Conservation (phyloP, 2,888 invertebrate genomes). For the Polyommatus iphigenia region DNA sequence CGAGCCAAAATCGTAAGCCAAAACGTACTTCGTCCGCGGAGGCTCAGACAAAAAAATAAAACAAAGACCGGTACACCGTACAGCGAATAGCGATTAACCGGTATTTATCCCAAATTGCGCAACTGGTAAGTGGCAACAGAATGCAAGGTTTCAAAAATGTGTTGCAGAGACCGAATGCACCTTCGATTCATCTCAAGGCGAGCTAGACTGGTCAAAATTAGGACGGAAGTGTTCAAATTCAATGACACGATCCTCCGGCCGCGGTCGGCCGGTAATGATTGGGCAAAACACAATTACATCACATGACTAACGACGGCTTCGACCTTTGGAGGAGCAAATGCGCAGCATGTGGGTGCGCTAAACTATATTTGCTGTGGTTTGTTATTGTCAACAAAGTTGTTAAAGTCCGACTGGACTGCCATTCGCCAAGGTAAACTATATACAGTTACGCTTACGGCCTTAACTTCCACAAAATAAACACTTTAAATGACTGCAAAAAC, state of each 20-base stretch:
- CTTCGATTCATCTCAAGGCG: constrained; percentile 2
- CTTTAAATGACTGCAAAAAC: not conserved
- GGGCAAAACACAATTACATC: constrained; percentile 24
- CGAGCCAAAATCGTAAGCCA: constrained; percentile 3
- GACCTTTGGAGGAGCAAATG: not conserved
- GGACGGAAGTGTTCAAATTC: constrained; percentile 28
- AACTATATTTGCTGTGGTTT: constrained; percentile 8
- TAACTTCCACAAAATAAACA: not conserved
- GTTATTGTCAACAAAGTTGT: not conserved
- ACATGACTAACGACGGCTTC: constrained; percentile 22
- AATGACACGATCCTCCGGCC: constrained; percentile 17
- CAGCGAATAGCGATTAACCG: constrained; percentile 11
- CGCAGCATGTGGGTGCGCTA: not conserved
- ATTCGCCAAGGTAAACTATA: not conserved
- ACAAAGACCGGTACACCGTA: constrained; percentile 10
- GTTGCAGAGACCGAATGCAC: constrained; percentile 17
- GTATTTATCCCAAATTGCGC: constrained; percentile 2
- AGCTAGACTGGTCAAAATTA: constrained; percentile 19
- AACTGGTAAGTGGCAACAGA: not conserved
- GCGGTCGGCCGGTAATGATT: constrained; percentile 21
- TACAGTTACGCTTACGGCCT: not conserved
- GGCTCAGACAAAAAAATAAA: not conserved
- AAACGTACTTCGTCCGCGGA: not conserved
- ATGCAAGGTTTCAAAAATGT: not conserved
- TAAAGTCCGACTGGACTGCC: not conserved